Evolutionary conservation across 2,888 invertebrate genomes (phyloP), one percentile per base, ranked within the genome.

Genomic region (Acholoe squamosa): DNA sequence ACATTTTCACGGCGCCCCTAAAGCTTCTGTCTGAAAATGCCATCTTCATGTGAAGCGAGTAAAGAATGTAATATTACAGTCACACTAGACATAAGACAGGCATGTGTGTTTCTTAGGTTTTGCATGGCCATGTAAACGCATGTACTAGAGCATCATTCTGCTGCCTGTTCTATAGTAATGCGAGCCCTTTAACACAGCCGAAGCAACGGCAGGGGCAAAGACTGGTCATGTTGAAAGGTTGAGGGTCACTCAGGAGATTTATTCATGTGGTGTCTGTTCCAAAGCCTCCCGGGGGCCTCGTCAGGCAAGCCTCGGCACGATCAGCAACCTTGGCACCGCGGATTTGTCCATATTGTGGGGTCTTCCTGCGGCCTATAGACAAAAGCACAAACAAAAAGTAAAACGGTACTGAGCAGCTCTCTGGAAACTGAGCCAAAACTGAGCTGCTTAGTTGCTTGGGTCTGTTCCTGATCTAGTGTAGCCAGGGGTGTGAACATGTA

Each of bases 231-330:
- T 19, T 61, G 61, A 61, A 76, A 76, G 76, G 76, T 76, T 28
- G 76, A 5, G 31, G 76, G 76, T 76, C 76, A 76, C 76, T n/a
- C 28, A 25, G 76, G 76, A 76, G 76, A 80, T 80, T 43, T 80
- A 80, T 80, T 80, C 43, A 80, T 80, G 80, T 80, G 33, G 16
- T 80, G 80, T 80, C 80, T 80, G 80, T 80, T 80, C 34, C 34
- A 16, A 16, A 7, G 19, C 14, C 33, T 34, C 80, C 80, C 33
- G 31, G 76, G 76, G 76, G n/a, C 25, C 25, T 25, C 28, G 19
- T 25, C 0, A 19, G 31, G 31, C 76, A 1, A 25, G 76, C 28
- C 76, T 28, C 25, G 76, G 28, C 31, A n/a, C 76, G 28, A 76
- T 76, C 76, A 71, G 31, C 28, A 71, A 25, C 19, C 28, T 71